Base-by-base conservation (phyloP, 2,888 invertebrate genomes). In the Lamproptera curius region DNA sequence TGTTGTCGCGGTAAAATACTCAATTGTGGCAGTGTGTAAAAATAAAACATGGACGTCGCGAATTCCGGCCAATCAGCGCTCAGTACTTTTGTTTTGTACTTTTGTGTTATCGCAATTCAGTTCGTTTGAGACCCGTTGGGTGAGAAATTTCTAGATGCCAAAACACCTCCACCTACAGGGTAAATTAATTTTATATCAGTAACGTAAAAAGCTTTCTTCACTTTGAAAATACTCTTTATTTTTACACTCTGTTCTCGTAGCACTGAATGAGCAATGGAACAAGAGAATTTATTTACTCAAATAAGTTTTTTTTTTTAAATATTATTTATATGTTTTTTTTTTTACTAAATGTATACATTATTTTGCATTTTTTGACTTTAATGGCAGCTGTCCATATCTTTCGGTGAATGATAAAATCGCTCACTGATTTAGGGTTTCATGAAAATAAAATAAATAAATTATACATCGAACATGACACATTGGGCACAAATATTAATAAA, bases 391-490 rank as follows among this genome's bases (percentile, higher is more conserved):
- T 84, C 81, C 82, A 78, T 80, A 67, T 73, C 44, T 58, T 58
- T 69, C 70, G 65, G 78, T 76, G 77, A 64, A 67, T 68, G 76
- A 76, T 79, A 59, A 63, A 69, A 77, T 78, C 77, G 70, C 58
- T 76, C 72, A 71, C 72, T 73, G 72, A 68, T 66, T 68, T 77
- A 79, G 78, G 81, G 77, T 85, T 83, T 83, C 82, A 76, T 79
- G 75, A 77, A 75, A 77, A n/a, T 28, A 31, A 71, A 65, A 74
- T 76, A 73, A 71, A 20, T 72, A 80, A 85, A 78, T 70, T 71
- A 82, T 85, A 86, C 86, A 86, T 86, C 86, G 86, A 86, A 86
- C 86, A 85, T 85, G 84, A 86, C 85, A 85, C 76, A 82, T 84
- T 83, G 86, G 86, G 86, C 86, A 86, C 86, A 86, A 86, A 81